Conservation (phyloP, 2,113 vertebrate species). For the Chaetura pelagica region DNA sequence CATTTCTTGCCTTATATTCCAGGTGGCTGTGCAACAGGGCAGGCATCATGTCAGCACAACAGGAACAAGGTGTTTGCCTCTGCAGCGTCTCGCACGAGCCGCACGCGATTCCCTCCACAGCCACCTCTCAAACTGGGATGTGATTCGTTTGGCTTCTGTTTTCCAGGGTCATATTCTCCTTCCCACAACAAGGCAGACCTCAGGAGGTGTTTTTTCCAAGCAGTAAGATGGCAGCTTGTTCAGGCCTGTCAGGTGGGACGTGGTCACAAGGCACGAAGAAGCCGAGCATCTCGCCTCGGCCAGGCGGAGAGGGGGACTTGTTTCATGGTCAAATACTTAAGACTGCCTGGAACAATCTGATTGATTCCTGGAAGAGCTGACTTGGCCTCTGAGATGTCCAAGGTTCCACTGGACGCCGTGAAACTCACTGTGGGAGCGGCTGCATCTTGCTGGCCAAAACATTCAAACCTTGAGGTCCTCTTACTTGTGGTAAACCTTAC, state of each 20-base stretch:
- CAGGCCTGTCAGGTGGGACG: background rate
- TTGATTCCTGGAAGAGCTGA: constrained; percentile 66
- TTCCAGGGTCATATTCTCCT: background rate
- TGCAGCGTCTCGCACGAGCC: background rate
- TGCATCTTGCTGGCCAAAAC: constrained; percentile 12
- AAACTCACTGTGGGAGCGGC: constrained; percentile 17
- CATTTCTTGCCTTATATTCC: background rate
- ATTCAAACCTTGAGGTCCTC: constrained; percentile 30
- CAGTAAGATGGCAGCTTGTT: constrained; percentile 19
- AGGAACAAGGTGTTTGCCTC: background rate
- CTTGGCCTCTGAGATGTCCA: constrained; percentile 47
- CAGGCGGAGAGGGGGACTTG: constrained; percentile 35
- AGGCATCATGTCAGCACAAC: background rate
- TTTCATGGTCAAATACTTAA: constrained; percentile 52
- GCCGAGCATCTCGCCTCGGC: constrained; percentile 11
- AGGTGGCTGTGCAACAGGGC: background rate
- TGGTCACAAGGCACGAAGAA: constrained; percentile 36
- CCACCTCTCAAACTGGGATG: constrained; percentile 3
- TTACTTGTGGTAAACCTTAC: constrained; percentile 42
- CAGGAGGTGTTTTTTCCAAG: constrained; percentile 26
- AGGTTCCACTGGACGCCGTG: constrained; percentile 21
- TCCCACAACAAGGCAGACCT: constrained; percentile 1
- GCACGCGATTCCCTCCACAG: background rate
- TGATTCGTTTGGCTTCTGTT: constrained; percentile 1
- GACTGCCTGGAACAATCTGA: constrained; percentile 57